These are phyloP conservation scores for Heliconius nattereri DNA, from an alignment of 1,140 invertebrate species.

Conservation along the genomic window DNA sequence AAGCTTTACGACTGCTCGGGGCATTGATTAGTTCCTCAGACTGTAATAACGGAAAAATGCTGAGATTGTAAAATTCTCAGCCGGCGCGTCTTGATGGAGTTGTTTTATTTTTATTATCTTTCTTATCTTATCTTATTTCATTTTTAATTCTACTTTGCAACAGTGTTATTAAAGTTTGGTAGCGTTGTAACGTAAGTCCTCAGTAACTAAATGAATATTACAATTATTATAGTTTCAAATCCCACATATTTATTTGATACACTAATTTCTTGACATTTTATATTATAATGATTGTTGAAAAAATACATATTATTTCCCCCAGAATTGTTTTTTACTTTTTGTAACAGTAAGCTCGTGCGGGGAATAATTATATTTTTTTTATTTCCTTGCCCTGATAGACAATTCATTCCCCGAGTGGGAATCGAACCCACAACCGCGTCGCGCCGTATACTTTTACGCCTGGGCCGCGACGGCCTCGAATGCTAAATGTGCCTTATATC, in stretches of 20 bases:
- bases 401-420: no score
- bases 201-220: background rate
- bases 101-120: slow-evolving; percentile 5
- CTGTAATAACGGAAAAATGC: slow-evolving; percentile 1
- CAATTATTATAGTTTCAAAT: background rate
- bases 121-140: slow-evolving; percentile 6
- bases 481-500: no score
- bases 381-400: no score
- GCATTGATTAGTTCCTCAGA: slow-evolving; percentile 10
- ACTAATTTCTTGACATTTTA: no score
- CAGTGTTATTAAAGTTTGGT: background rate
- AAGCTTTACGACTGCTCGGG: background rate
- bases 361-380: no score
- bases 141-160: background rate
- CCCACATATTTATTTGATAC: background rate
- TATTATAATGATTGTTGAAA: no score
- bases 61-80: slow-evolving; percentile 12
- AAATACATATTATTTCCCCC: no score
- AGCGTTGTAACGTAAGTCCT: background rate
- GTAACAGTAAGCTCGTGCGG: no score
- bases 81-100: background rate
- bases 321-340: no score
- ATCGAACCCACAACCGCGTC: no score
- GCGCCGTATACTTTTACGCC: no score
- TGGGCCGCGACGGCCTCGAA: no score